Evolutionary conservation across 2,888 invertebrate species (phyloP), one percentile per base, ranked within the genome.

Genomic region (Erynnis tages): DNA sequence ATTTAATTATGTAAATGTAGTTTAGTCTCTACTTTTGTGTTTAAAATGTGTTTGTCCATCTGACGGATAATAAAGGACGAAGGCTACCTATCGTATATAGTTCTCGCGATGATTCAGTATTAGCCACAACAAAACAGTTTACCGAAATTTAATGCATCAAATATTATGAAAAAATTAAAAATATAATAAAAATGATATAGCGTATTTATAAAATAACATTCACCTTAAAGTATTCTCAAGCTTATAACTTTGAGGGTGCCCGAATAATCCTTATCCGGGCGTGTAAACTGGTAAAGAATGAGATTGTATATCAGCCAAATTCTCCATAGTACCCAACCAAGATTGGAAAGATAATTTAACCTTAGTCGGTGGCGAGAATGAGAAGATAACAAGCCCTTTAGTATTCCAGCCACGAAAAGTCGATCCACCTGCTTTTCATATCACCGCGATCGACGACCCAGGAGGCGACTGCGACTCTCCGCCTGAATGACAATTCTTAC

Each of bases 361-460:
- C 67, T 75, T 73, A 71, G 76, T 71, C 65, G 72, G 74, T 71
- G 68, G 67, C 69, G 71, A 76, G 71, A 82, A 80, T 75, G 78
- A 79, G 79, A 82, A 75, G 82, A 82, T 82, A 86, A 85, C 78
- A 76, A 82, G 80, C 72, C 73, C 70, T 76, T 86, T 82, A 83
- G 79, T 84, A 86, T 87, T 84, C 85, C 59, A 72, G 72, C 62
- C 82, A 76, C 80, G 81, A 60, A 65, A 70, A 74, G 73, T 73
- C 83, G 81, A 82, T 86, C 84, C 82, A 84, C 86, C 86, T 84
- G 86, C 83, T 86, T 85, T 84, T 86, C 84, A 84, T 86, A 84
- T 85, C 83, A 84, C 82, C 84, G 82, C 85, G 79, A 85, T 86
- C 84, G 82, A 77, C 79, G 79, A 76, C 83, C 79, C 71, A 68